Evolutionary conservation across 2,797 vertebrate genomes (phyloP), one percentile per base, ranked within the genome.

Genomic region (Monodelphis domestica): DNA sequence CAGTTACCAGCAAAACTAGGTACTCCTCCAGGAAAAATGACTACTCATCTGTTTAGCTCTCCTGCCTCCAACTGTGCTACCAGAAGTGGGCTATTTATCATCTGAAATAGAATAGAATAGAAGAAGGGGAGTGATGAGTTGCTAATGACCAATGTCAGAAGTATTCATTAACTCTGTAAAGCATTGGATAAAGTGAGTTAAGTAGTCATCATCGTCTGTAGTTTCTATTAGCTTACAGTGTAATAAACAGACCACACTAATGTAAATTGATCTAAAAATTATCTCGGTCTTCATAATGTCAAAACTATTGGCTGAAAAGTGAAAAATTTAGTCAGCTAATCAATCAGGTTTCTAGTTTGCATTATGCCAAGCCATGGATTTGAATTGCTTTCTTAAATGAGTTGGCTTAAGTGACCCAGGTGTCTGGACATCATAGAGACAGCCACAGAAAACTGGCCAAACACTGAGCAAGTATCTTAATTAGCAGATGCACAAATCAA

Each of bases 301-400:
- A 93, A 54, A 51, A 88, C 26, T 88, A 92, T n/a, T 93, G 12
- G 26, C 2, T 93, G 54, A 29, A 91, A 95, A 87, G 78, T 51
- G 88, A 92, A 88, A 95, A 96, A 38, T 70, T 38, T 70, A 90
- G 53, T 53, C 50, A 89, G 30, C 57, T 63, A 45, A 93, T 92
- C 54, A 94, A 78, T 70, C 30, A 94, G 53, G 52, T 38, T 53
- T 55, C 94, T 91, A 91, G 70, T 30, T 57, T 93, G 55, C 90
- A 50, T 56, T 94, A 92, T 91, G 63, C 50, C 88, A 94, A 93
- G 94, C 55, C 84, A 94, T 93, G 7, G 11, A 26, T 57, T 38
- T 70, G 63, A 70, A 70, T 2, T 70, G 3, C 89, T 92, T 89
- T 96, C 95, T 96, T 93, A 90, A 88, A 17, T 91, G 38, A 87